Conservation (phyloP, 2,888 invertebrate genomes). For the Tetranychus truncatus region DNA sequence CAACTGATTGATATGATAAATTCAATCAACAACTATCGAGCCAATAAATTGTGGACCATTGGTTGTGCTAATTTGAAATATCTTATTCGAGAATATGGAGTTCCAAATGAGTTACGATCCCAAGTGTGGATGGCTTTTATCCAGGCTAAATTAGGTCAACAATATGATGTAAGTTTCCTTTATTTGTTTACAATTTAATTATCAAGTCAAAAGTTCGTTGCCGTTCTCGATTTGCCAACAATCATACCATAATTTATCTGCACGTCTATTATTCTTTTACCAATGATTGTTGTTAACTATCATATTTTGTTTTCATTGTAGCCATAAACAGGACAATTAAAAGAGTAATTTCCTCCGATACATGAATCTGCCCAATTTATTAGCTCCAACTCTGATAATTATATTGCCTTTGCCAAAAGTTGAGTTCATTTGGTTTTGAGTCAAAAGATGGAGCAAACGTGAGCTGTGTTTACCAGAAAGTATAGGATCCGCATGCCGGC, state of each 20-base stretch:
- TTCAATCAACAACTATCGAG: not conserved
- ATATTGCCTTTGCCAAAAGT: not conserved
- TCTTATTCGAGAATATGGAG: conserved; percentile 16
- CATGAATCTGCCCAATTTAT: no score
- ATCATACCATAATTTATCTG: no score
- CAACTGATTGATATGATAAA: not conserved
- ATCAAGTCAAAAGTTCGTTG: not conserved
- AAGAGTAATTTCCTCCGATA: no score
- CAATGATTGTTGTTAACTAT: no score
- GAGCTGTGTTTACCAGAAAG: no score
- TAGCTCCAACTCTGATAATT: no score
- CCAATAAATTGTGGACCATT: not conserved
- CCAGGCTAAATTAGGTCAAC: conserved; percentile 6
- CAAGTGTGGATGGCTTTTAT: conserved; percentile 18
- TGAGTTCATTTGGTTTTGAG: not conserved
- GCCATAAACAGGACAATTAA: no score
- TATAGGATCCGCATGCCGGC: no score
- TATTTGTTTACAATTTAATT: not conserved
- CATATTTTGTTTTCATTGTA: no score
- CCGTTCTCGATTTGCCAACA: not conserved
- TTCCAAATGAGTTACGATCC: conserved; percentile 13
- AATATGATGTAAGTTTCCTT: conserved; percentile 15
- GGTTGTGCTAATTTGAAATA: conserved; percentile 14
- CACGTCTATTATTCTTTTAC: no score
- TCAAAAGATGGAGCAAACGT: not conserved